A percentile compares a stretch with the other conserved stretches of the same genome.
Conservation (phyloP, 2,888 invertebrate genomes). For the Acleris laterana region DNA sequence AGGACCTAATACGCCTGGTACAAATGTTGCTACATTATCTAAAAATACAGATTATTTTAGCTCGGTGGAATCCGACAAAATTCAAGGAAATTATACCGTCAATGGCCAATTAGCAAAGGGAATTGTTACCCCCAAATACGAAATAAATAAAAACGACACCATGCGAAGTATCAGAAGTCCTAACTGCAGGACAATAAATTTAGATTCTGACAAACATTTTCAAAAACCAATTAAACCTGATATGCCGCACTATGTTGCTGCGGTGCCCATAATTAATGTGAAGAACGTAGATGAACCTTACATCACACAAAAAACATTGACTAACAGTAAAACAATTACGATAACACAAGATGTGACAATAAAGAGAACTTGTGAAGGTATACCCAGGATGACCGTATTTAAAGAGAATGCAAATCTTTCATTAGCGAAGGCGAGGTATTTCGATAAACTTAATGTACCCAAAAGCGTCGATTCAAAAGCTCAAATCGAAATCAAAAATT, state of each 20-base stretch:
- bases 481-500: conserved; percentile 70
- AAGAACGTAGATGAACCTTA: conserved; percentile 71
- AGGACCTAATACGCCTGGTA: conserved; percentile 88
- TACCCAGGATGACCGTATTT: conserved; percentile 61
- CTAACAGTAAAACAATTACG: conserved; percentile 52
- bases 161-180: conserved; percentile 60
- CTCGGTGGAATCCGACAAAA: conserved; percentile 49
- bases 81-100: conserved; percentile 48
- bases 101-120: conserved; percentile 53
- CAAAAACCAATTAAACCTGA: conserved; percentile 55
- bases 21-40: conserved; percentile 57
- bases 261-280: conserved; percentile 70
- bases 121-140: conserved; percentile 55
- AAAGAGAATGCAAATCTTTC: conserved; percentile 65
- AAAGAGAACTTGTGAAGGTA: conserved; percentile 68
- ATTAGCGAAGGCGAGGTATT: conserved; percentile 57
- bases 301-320: conserved; percentile 49
- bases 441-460: conserved; percentile 55
- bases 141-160: conserved; percentile 59
- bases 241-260: conserved; percentile 51
- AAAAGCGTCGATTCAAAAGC: conserved; percentile 58
- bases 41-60: conserved; percentile 55
- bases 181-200: conserved; percentile 50
- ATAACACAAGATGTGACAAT: conserved; percentile 59
- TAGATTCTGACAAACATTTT: conserved; percentile 59